These are phyloP conservation scores for Sminthurides bifidus DNA, from an alignment of 1,140 invertebrate species.

Conservation along the genomic window DNA sequence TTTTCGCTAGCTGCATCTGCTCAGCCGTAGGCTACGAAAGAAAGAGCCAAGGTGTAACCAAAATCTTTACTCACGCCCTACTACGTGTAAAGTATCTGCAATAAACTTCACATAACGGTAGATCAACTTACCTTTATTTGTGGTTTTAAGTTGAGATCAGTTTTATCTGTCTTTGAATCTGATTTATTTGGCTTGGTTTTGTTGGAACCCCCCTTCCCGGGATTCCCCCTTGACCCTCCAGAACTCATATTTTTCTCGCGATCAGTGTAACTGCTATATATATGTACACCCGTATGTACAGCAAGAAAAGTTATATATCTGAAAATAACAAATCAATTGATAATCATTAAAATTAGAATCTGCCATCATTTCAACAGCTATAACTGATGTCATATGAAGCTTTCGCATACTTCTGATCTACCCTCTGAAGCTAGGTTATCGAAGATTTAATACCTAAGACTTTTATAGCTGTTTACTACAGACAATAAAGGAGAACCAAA, in stretches of 20 bases:
- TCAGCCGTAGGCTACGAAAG: conserved; percentile 42
- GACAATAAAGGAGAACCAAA: no score
- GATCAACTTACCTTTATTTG: conserved; percentile 15
- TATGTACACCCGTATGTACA: conserved; percentile 47
- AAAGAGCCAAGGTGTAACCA: conserved; percentile 10
- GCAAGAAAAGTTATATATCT: conserved; percentile 33
- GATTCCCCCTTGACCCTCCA: conserved; percentile 18
- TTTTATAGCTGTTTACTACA: no score
- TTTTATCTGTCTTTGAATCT: conserved; percentile 33
- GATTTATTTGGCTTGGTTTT: conserved; percentile 24
- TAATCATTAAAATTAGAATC: no score
- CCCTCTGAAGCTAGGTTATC: no score
- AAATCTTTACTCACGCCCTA: no score
- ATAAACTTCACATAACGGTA: not conserved
- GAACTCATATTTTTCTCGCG: conserved; percentile 30
- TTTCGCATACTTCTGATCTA: no score
- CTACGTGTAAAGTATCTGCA: not conserved
- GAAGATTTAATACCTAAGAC: no score
- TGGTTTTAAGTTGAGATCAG: conserved; percentile 33
- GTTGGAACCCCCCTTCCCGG: conserved; percentile 20
- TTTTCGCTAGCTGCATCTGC: conserved; percentile 56
- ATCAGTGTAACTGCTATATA: not conserved
- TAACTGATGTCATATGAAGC: no score
- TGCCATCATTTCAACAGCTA: no score
- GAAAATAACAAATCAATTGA: conserved; percentile 25